Evolutionary conservation across 2,888 invertebrate genomes (phyloP), one percentile per base, ranked within the genome.

Genomic region (Ornithoptera priamus): DNA sequence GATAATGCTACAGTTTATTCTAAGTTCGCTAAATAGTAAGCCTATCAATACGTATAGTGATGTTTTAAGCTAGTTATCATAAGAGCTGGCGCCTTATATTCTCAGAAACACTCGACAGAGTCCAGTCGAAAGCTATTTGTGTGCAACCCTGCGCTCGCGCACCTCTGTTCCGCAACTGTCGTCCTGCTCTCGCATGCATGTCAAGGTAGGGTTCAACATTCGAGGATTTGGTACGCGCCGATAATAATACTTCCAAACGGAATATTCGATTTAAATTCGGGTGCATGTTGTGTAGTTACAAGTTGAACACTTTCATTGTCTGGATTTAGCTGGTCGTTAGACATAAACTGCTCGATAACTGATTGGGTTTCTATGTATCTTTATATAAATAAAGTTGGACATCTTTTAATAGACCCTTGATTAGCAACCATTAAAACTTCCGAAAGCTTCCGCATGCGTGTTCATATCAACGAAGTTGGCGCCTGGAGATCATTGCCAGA

Each of bases 121-220:
- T 84, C 76, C 78, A 78, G 81, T 82, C 84, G 83, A 83, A 86
- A 87, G 90, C 85, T 92, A 92, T 91, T 92, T 92, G 81, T 84
- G 91, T 87, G 85, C 87, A 91, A 86, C 88, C 87, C 89, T 89
- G 89, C 84, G 83, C 80, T 77, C 80, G 79, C 83, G 85, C 85
- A 85, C 84, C 83, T 85, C 87, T 81, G 87, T 86, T 87, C 88
- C 87, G 86, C 84, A 79, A 84, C 81, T 78, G 81, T 82, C 80
- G 80, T 87, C 86, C 85, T 89, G 81, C 85, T 88, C 88, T 78
- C 85, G 84, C 91, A 91, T 89, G 80, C 92, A 87, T 91, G 92
- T 92, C 92, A 92, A 92, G 92, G 92, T 92, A 90, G 92, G 87
- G 92, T 92, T 92, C 92, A 92, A 90, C 82, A 92, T 86, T 90